These are phyloP conservation scores for Arenicola marina DNA, from an alignment of 2,888 invertebrate genomes.

Conservation along the genomic window DNA sequence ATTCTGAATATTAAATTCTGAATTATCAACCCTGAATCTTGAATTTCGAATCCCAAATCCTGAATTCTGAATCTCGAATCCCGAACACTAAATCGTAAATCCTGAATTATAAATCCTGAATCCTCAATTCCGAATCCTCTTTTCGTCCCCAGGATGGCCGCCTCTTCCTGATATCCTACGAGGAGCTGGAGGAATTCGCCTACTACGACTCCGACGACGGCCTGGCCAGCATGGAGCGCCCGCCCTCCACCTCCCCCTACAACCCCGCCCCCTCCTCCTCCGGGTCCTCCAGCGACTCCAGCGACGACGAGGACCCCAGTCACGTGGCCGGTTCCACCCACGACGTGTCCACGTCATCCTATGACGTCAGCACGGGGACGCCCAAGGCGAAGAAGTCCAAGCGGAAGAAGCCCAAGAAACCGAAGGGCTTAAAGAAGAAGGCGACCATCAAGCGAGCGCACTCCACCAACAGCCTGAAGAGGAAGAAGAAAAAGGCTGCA, in stretches of 20 bases:
- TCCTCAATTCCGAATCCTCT: background rate
- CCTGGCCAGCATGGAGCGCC: background rate
- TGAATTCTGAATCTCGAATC: background rate
- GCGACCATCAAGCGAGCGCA: too few species aligned
- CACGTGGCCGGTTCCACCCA: background rate
- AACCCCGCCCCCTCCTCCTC: background rate
- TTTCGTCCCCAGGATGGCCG: too few species aligned
- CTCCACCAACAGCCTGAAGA: too few species aligned
- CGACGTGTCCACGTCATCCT: too few species aligned
- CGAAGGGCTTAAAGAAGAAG: too few species aligned
- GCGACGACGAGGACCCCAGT: background rate
- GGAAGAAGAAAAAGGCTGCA: too few species aligned
- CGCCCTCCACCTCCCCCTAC: too few species aligned
- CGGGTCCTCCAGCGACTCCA: background rate
- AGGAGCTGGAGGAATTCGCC: constrained; percentile 16
- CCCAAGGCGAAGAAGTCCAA: background rate
- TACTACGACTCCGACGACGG: background rate
- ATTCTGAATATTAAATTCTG: background rate
- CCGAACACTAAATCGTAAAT: background rate
- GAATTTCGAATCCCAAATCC: background rate
- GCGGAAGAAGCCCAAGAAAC: background rate
- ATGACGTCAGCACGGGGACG: constrained; percentile 1
- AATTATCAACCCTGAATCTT: background rate
- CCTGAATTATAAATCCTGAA: background rate
- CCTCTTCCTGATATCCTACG: constrained; percentile 19